Percentiles rank a stretch among this genome's conserved stretches.
phyloP scores from a whole-genome alignment of 2,797 vertebrate genomes.

The Epinephelus awoara region DNA sequence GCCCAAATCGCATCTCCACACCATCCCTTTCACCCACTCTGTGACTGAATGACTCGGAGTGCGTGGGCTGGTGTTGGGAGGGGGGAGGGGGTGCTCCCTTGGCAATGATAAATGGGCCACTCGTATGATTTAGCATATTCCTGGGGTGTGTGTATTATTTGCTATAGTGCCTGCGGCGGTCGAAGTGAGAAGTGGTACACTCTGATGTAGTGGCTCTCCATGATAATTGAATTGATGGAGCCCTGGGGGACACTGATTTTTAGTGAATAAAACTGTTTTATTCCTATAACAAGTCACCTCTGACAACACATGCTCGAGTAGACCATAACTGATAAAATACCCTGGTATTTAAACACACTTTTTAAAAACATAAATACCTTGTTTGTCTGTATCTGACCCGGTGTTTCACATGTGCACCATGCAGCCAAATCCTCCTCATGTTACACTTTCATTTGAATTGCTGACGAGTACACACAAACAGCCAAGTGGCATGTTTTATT shows the following conservation, averaged over 20 bases:
- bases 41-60: constrained; percentile 53
- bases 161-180: constrained; percentile 59
- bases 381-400: constrained; percentile 31
- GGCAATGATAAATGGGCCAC: constrained; percentile 81
- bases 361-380: not conserved
- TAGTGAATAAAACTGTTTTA: constrained; percentile 50
- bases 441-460: constrained; percentile 75
- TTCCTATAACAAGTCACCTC: constrained; percentile 34
- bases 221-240: constrained; percentile 82
- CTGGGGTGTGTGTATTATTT: constrained; percentile 75
- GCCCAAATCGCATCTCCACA: constrained; percentile 72
- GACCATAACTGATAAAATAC: too few relatives aligned
- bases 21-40: constrained; percentile 44
- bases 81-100: constrained; percentile 45
- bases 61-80: constrained; percentile 43
- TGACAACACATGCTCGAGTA: too few relatives aligned
- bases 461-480: constrained; percentile 54
- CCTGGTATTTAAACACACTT: too few relatives aligned
- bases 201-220: constrained; percentile 67
- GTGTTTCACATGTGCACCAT: constrained; percentile 21
- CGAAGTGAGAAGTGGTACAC: constrained; percentile 49
- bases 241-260: constrained; percentile 58
- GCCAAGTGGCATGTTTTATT: constrained; percentile 82
- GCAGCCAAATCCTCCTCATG: constrained; percentile 46
- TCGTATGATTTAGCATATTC: constrained; percentile 77